These are phyloP conservation scores for Lasioglossum morio DNA, from an alignment of 2,888 invertebrate species.

Conservation along the genomic window DNA sequence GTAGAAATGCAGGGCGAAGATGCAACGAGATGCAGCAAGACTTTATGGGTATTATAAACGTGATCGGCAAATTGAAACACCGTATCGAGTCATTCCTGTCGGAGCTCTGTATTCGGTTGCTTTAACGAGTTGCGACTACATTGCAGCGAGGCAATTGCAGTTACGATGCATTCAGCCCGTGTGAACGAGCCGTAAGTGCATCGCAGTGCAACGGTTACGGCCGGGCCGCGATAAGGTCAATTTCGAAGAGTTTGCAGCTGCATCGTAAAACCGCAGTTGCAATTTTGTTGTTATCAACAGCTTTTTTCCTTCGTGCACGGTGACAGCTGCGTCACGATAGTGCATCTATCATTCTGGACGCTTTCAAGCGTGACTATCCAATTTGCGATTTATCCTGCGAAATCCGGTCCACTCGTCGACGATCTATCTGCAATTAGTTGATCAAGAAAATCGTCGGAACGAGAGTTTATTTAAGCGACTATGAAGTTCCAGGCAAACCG, in stretches of 20 bases:
- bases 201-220: constrained; percentile 40
- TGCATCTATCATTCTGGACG: neutral
- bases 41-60: neutral
- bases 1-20: neutral
- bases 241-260: constrained; percentile 41
- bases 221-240: constrained; percentile 35
- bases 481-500: too few relatives aligned
- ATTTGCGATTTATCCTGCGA: neutral
- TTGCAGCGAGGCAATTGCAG: constrained; percentile 48
- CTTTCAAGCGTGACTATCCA: neutral
- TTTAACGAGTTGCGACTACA: constrained; percentile 47
- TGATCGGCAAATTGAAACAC: constrained; percentile 3
- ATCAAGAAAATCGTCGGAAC: neutral
- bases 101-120: constrained; percentile 3
- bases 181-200: constrained; percentile 51
- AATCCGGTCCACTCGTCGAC: too few relatives aligned
- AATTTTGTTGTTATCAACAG: constrained; percentile 8
- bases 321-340: neutral
- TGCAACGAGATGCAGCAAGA: neutral
- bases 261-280: constrained; percentile 35
- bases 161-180: constrained; percentile 27
- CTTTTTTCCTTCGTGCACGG: neutral
- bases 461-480: too few relatives aligned
- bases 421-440: neutral
- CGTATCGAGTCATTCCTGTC: constrained; percentile 8